A percentile compares a stretch with the other conserved stretches of the same genome.
phyloP scores from a whole-genome alignment of 2,113 vertebrate species.

The Limnothrissa miodon region DNA sequence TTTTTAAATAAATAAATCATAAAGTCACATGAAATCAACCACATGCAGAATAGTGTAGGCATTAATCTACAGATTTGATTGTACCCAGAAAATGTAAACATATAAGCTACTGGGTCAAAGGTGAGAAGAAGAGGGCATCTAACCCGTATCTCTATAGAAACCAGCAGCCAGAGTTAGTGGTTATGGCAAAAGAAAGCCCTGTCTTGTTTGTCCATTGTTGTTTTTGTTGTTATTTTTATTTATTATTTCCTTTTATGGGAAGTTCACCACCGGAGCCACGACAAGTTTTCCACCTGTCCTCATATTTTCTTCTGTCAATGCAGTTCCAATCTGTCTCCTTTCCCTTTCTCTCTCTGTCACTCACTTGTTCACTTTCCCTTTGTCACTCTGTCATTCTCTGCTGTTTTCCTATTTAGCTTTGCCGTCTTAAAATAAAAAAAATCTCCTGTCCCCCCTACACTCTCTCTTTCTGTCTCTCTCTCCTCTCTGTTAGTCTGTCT shows the following conservation, averaged over 20 bases:
- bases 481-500: constrained; percentile 25
- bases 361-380: constrained; percentile 20
- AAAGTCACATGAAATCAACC: neutral
- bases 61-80: neutral
- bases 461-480: constrained; percentile 25
- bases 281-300: constrained; percentile 40
- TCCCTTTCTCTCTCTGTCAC: constrained; percentile 27
- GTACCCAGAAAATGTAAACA: neutral
- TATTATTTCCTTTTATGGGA: constrained; percentile 3
- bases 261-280: constrained; percentile 9
- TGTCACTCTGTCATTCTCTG: constrained; percentile 19
- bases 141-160: neutral
- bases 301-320: constrained; percentile 52
- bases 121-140: neutral
- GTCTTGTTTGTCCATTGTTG: constrained; percentile 9
- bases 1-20: neutral
- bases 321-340: constrained; percentile 52
- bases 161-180: neutral
- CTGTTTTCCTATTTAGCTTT: constrained; percentile 38
- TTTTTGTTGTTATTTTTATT: neutral
- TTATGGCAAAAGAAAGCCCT: constrained; percentile 9
- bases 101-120: neutral
- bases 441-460: constrained; percentile 38
- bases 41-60: neutral
- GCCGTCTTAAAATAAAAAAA: neutral